A percentile compares a stretch with the other conserved stretches of the same genome.
Evolutionary conservation across 2,113 vertebrate species (phyloP).

Genomic region (Malaclemys terrapin): DNA sequence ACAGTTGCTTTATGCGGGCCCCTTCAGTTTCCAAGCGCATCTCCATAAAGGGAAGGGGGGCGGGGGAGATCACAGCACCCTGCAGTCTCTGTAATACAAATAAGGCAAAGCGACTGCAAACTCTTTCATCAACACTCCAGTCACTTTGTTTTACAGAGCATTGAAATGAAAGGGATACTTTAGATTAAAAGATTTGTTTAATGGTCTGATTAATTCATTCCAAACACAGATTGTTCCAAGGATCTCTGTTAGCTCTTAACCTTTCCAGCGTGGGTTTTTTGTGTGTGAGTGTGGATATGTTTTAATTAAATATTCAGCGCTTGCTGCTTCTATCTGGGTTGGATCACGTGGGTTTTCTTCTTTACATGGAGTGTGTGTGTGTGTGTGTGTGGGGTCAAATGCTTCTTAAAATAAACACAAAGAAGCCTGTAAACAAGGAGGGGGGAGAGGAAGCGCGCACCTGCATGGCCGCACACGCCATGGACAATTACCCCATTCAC

Average conservation of each 20-base stretch:
- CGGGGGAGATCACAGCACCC: rapidly evolving
- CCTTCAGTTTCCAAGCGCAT: background rate
- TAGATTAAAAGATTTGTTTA: conserved; percentile 83
- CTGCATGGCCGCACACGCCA: background rate
- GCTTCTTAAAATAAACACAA: conserved; percentile 69
- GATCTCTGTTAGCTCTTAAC: conserved; percentile 78
- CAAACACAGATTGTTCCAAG: conserved; percentile 73
- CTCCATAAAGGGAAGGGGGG: background rate
- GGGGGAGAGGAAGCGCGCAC: background rate
- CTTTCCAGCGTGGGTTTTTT: conserved; percentile 65
- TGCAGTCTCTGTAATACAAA: conserved; percentile 16
- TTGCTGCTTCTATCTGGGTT: conserved; percentile 55
- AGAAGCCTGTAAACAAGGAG: conserved; percentile 51
- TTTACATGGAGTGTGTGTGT: background rate
- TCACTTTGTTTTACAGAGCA: conserved; percentile 76
- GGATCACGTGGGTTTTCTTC: conserved; percentile 32
- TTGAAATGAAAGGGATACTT: conserved; percentile 81
- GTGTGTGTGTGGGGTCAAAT: conserved; percentile 20
- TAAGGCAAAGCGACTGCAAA: conserved; percentile 29
- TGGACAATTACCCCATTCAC: conserved; percentile 66
- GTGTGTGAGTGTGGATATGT: conserved; percentile 40
- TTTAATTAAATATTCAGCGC: conserved; percentile 77
- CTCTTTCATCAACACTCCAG: conserved; percentile 55
- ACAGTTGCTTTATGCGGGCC: background rate
- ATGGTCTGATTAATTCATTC: conserved; percentile 84